Evolutionary conservation across 2,113 vertebrate species (phyloP), one percentile per base, ranked within the genome.

Genomic region (Kobus ellipsiprymnus): DNA sequence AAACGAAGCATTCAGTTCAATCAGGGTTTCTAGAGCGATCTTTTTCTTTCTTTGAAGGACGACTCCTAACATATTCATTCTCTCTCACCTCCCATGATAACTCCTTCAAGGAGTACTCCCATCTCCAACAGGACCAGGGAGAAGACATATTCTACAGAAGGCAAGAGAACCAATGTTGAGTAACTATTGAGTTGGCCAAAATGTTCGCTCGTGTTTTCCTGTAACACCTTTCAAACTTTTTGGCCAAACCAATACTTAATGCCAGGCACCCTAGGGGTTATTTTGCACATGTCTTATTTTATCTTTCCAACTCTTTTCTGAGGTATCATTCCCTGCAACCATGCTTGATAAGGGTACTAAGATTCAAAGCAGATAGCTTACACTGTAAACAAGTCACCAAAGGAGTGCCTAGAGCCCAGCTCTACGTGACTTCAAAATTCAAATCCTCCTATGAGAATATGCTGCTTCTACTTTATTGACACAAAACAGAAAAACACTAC

Each of bases 91-190:
- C 15, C 52, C 52, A 12, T 23, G 7, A 15, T 87, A 83, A 52
- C 21, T 52, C 36, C 57, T 97, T 14, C 23, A 10, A 44, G 16
- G 78, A 91, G 40, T 21, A 54, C 52, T 64, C 87, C 5, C 27
- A 74, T 94, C 84, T 94, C 40, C 71, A 83, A 90, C 48, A 88
- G n/a, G 54, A 44, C 6, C 19, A 86, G 36, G 57, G 7, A 93
- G 21, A 33, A 85, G 1, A 6, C 74, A n/a, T 67, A 90, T 46
- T 88, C 52, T 91, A 10, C 1, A 87, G 27, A 19, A n/a, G n/a
- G 16, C 67, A 27, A 46, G 30, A 59, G 29, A 93, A 50, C 29
- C 54, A 15, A 33, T 36, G 19, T 33, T 59, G 30, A 62, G 10
- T 90, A 87, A 62, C 46, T 46, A 74, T 0, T 74, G 36, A 7